Evolutionary conservation across 2,797 vertebrate species (phyloP).

Genomic region (Coranthus polyacanthus): DNA sequence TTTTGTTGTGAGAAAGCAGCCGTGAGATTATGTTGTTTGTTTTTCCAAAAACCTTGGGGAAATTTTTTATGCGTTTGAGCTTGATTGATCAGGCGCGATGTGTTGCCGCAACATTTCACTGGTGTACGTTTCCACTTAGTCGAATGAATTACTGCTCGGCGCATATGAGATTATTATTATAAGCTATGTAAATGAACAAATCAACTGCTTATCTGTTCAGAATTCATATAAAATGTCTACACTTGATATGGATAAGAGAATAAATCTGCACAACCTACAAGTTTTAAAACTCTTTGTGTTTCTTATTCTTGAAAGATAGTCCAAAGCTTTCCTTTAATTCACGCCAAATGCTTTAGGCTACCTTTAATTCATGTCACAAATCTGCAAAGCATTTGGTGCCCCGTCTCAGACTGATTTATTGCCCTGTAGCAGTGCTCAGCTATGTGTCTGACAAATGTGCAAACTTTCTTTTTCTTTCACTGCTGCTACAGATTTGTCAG

Average conservation of each 20-base stretch:
- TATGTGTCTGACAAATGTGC: conserved; percentile 13
- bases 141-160: conserved; percentile 74
- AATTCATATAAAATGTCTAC: conserved; percentile 51
- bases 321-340: conserved; percentile 34
- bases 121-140: conserved; percentile 75
- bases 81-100: conserved; percentile 81
- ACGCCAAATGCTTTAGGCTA: conserved; percentile 17
- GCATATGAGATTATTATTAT: conserved; percentile 76
- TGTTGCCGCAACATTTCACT: conserved; percentile 76
- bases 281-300: conserved; percentile 14
- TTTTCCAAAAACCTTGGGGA: conserved; percentile 81
- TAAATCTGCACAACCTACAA: not conserved
- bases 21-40: conserved; percentile 79
- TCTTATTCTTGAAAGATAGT: conserved; percentile 15
- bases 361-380: conserved; percentile 21
- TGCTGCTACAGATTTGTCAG: conserved; percentile 9
- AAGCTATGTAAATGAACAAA: conserved; percentile 77
- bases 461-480: conserved; percentile 19
- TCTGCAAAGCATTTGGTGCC: conserved; percentile 28
- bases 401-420: conserved; percentile 31
- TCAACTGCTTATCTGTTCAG: conserved; percentile 68
- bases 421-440: conserved; percentile 2
- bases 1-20: conserved; percentile 74
- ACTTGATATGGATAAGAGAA: conserved; percentile 25
- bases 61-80: conserved; percentile 78